phyloP scores from a whole-genome alignment of 2,113 vertebrate genomes.

The Eulemur macaco region DNA sequence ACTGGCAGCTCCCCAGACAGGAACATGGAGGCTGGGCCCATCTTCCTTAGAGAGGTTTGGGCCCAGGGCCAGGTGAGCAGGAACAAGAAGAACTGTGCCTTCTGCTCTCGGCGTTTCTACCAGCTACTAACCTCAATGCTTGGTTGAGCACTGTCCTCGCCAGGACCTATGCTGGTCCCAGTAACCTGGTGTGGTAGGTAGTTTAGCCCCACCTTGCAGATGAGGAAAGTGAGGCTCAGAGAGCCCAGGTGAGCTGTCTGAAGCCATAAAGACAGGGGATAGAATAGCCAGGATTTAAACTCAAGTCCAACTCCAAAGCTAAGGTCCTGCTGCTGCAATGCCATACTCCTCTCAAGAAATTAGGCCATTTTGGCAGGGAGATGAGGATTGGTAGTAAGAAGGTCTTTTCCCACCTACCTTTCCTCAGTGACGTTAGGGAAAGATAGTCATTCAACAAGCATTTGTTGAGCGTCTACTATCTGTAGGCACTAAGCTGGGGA shows the following conservation, averaged over 20 bases:
- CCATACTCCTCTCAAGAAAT: not conserved
- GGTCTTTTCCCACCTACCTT: not conserved
- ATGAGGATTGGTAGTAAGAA: not conserved
- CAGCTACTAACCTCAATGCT: not conserved
- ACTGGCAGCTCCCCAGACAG: not conserved
- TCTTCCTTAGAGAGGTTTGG: not conserved
- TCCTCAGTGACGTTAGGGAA: not conserved
- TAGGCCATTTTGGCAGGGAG: not conserved
- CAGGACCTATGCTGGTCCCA: not conserved
- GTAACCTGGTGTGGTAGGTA: rapidly evolving
- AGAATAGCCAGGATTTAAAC: not conserved
- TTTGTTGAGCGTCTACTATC: not conserved
- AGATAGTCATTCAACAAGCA: not conserved
- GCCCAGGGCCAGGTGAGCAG: not conserved
- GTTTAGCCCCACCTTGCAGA: not conserved
- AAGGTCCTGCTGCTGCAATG: not conserved
- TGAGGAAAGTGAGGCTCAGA: not conserved
- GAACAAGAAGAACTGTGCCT: not conserved
- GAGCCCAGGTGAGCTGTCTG: not conserved
- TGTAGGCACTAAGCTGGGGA: not conserved
- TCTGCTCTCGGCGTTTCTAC: not conserved
- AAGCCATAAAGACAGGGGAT: not conserved
- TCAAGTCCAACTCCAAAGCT: not conserved
- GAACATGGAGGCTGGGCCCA: not conserved
- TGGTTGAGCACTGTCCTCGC: rapidly evolving